Evolutionary conservation across 2,797 vertebrate species (phyloP).

Genomic region (Natrix natrix): DNA sequence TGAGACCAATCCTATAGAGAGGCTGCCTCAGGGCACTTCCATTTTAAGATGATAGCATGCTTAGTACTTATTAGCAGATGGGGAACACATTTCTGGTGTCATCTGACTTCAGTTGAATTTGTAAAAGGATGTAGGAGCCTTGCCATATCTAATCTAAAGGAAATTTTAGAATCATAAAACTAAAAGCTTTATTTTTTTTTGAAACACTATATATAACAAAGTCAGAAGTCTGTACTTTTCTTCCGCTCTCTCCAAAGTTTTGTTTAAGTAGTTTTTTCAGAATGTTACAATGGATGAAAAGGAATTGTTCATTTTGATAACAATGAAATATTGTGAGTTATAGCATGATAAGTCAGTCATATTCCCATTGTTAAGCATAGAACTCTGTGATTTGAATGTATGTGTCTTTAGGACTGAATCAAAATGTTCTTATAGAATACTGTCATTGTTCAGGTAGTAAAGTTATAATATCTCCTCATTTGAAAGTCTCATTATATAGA

Average conservation of each 20-base stretch:
- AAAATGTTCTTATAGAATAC: background rate
- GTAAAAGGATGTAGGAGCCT: slow-evolving; percentile 8
- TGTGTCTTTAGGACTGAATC: background rate
- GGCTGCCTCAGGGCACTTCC: slow-evolving; percentile 45
- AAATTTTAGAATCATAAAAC: slow-evolving; percentile 33
- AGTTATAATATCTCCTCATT: background rate
- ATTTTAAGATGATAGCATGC: slow-evolving; percentile 51
- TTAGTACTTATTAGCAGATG: slow-evolving; percentile 42
- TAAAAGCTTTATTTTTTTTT: slow-evolving; percentile 1
- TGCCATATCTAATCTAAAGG: slow-evolving; percentile 10
- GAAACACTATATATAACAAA: background rate
- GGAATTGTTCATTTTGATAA: background rate
- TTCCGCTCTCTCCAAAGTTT: background rate
- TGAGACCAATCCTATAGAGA: slow-evolving; percentile 42
- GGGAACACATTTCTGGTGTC: slow-evolving; percentile 34
- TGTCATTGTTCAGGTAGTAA: background rate
- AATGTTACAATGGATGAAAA: background rate
- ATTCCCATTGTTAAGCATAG: background rate
- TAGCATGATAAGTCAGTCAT: background rate
- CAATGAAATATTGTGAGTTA: background rate
- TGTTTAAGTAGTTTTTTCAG: background rate
- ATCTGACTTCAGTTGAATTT: slow-evolving; percentile 39
- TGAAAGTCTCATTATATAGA: background rate
- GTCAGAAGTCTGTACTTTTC: slow-evolving; percentile 14
- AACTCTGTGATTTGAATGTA: background rate